phyloP scores from a whole-genome alignment of 2,888 invertebrate genomes.

The Oegoconia quadripuncta region DNA sequence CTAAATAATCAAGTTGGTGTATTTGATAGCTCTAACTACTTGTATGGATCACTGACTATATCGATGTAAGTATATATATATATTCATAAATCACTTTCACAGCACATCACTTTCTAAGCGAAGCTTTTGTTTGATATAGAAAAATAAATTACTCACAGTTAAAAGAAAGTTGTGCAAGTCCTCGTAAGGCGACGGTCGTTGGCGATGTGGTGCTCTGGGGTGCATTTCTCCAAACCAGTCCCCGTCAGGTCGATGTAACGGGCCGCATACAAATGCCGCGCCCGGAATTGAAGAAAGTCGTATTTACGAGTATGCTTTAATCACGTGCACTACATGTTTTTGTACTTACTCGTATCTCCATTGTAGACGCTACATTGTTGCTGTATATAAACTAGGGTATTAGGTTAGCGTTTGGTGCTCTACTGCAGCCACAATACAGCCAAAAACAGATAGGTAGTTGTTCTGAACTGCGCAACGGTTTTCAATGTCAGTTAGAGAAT shows the following conservation, averaged over 20 bases:
- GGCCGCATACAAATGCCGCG: conserved; percentile 56
- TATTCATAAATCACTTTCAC: too few species aligned
- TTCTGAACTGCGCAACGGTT: too few species aligned
- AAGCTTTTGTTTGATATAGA: conserved; percentile 44
- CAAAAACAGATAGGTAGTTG: too few species aligned
- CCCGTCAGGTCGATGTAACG: conserved; percentile 60
- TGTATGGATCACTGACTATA: not conserved
- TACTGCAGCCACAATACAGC: too few species aligned
- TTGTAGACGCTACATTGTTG: too few species aligned
- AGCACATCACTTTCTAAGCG: conserved; percentile 30
- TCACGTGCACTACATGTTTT: not conserved
- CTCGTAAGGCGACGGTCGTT: conserved; percentile 39
- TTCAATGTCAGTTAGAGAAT: too few species aligned
- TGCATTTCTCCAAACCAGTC: conserved; percentile 57
- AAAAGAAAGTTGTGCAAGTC: conserved; percentile 49
- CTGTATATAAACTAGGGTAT: too few species aligned
- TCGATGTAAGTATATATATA: not conserved
- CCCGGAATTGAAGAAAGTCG: conserved; percentile 42
- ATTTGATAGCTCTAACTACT: too few species aligned
- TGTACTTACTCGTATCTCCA: too few species aligned
- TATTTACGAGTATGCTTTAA: not conserved
- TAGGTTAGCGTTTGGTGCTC: too few species aligned
- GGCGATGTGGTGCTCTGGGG: conserved; percentile 43
- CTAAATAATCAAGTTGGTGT: too few species aligned
- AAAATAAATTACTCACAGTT: conserved; percentile 40